Evolutionary conservation across 2,113 vertebrate genomes (phyloP).

Genomic region (Cyanoderma ruficeps): DNA sequence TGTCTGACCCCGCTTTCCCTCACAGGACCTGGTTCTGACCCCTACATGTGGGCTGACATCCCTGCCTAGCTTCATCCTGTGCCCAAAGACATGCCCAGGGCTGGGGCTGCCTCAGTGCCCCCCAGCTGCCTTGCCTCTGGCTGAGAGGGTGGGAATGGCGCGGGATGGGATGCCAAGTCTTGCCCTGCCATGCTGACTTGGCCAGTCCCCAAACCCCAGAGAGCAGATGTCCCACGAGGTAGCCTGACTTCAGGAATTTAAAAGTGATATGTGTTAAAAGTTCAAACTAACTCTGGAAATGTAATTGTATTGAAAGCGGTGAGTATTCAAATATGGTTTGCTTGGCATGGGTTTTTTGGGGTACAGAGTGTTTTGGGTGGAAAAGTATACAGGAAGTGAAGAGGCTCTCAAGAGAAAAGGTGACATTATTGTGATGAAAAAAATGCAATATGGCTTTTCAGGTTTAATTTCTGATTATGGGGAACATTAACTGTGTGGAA

Average conservation of each 20-base stretch:
- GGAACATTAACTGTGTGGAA: not conserved
- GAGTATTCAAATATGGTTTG: not conserved
- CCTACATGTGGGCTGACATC: not conserved
- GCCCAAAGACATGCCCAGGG: not conserved
- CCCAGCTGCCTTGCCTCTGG: not conserved
- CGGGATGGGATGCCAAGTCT: not conserved
- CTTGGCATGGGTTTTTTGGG: not conserved
- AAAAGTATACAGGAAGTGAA: not conserved
- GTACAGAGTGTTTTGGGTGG: not conserved
- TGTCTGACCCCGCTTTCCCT: not conserved
- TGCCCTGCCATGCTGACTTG: not conserved
- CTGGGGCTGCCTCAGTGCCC: rapidly evolving
- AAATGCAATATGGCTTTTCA: not conserved
- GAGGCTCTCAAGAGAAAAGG: not conserved
- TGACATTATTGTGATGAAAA: not conserved
- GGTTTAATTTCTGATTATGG: not conserved
- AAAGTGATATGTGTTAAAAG: not conserved
- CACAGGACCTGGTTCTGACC: not conserved
- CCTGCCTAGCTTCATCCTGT: not conserved
- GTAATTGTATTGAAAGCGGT: not conserved
- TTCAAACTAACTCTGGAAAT: not conserved
- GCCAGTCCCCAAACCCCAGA: not conserved
- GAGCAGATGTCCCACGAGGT: not conserved
- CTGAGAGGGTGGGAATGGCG: not conserved
- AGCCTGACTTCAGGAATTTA: not conserved